Conservation (phyloP, 1,140 invertebrate species). For the Habropoda laboriosa region DNA sequence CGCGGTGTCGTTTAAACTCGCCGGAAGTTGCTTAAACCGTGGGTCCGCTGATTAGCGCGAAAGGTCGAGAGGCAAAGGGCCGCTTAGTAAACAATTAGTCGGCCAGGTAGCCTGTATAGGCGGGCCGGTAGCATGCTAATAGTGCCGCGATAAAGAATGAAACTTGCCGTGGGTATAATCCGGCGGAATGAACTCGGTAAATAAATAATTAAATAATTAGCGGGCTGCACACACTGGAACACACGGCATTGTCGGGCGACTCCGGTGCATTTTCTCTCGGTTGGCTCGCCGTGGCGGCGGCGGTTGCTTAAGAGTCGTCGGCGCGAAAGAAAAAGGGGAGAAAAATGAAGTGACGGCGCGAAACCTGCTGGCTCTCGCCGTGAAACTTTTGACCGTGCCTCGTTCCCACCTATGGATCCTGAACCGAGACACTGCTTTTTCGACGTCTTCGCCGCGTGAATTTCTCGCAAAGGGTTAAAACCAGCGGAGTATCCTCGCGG, state of each 20-base stretch:
- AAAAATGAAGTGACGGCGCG: constrained; percentile 46
- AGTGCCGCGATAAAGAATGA: constrained; percentile 72
- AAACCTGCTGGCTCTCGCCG: background rate
- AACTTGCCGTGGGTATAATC: constrained; percentile 67
- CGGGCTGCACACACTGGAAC: constrained; percentile 1
- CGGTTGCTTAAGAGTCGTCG: constrained; percentile 55
- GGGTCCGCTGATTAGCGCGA: constrained; percentile 57
- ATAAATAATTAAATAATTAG: constrained; percentile 78
- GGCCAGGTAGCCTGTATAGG: constrained; percentile 50
- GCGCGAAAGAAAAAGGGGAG: constrained; percentile 57
- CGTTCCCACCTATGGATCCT: background rate
- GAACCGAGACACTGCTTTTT: constrained; percentile 49
- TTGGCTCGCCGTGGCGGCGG: too few relatives aligned
- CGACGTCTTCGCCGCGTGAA: constrained; percentile 50
- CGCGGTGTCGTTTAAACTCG: constrained; percentile 40
- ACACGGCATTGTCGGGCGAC: constrained; percentile 42
- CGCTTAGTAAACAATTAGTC: constrained; percentile 73
- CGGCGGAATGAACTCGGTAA: constrained; percentile 66
- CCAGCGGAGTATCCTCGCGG: constrained; percentile 40
- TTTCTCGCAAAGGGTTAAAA: constrained; percentile 67
- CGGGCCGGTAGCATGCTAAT: constrained; percentile 52
- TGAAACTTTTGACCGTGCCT: constrained; percentile 56
- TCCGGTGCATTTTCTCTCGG: constrained; percentile 59
- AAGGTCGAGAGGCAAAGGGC: constrained; percentile 48
- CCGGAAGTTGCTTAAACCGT: constrained; percentile 64